A percentile compares a stretch with the other conserved stretches of the same genome.
These are phyloP conservation scores for Nyctalus aviator DNA, from an alignment of 2,797 vertebrate species.

Conservation along the genomic window DNA sequence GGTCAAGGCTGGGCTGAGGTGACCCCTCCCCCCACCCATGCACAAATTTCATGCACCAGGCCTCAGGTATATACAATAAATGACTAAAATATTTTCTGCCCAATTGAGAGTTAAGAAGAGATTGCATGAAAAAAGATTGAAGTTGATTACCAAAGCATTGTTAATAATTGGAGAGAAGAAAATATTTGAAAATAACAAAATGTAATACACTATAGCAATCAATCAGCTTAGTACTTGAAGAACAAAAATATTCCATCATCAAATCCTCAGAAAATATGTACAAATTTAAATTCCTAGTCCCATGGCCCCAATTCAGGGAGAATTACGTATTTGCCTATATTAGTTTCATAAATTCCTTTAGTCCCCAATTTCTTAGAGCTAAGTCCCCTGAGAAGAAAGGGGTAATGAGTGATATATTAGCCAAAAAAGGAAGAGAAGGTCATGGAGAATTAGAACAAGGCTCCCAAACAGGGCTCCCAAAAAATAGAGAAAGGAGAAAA, in stretches of 20 bases:
- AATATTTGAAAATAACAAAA: conserved; percentile 29
- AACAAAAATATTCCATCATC: neutral
- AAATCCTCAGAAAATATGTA: neutral
- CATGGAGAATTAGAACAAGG: neutral
- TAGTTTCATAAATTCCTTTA: conserved; percentile 65
- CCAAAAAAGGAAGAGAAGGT: neutral
- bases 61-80: neutral
- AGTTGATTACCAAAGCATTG: conserved; percentile 19
- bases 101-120: conserved; percentile 62
- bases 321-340: neutral
- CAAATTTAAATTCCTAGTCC: conserved; percentile 23
- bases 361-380: conserved; percentile 2
- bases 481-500: neutral
- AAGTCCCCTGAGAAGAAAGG: conserved; percentile 2
- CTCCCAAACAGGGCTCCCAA: neutral
- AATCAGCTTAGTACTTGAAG: conserved; percentile 35
- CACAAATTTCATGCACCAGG: too few species aligned
- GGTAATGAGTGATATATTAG: neutral
- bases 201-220: neutral
- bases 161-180: neutral
- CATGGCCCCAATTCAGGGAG: neutral
- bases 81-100: conserved; percentile 47
- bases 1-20: too few species aligned
- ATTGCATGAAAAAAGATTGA: conserved; percentile 35
- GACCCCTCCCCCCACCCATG: too few species aligned